Base-by-base conservation (phyloP, 2,113 vertebrate species). In the Marmota monax region DNA sequence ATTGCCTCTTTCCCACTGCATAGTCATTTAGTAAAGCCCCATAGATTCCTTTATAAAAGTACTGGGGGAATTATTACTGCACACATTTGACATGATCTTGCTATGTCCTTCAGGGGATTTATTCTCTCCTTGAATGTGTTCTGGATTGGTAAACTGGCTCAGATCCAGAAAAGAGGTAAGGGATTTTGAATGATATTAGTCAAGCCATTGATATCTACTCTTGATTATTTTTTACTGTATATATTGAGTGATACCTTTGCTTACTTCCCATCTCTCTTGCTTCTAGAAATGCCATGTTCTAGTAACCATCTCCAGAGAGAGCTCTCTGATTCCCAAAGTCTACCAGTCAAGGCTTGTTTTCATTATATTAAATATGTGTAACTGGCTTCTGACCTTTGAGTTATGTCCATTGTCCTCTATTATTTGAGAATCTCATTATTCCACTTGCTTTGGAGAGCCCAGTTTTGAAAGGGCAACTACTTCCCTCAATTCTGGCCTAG, bases 201-300 rank as follows among this genome's bases (percentile, higher is more conserved):
- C 7, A 73, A 42, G 39, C 34, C 61, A 20, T 32, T 86, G 20
- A 67, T 39, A 34, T 32, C 32, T 95, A 58, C 25, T 65, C 58
- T 85, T 88, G 65, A 86, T 78, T 88, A 56, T 91, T 92, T 85
- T 83, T 79, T 25, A 63, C 88, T 45, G 32, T 76, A 29, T 58
- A 67, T 4, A 34, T 69, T 84, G n/a, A 84, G 34, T 22, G 45
- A 42, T 78, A 65, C 22, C 1, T 84, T 48, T 87, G 10, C 10
- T 93, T 16, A 7, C 29, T 90, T 90, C 45, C 63, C 70, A 45
- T 87, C 13, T 87, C 8, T 83, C 53, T 85, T 79, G 37, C 56
- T 53, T 63, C 7, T 23, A 51, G 45, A 78, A 14, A 61, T 88
- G 10, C 53, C 39, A 27, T 48, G 1, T 67, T 67, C 39, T 56